phyloP scores from a whole-genome alignment of 2,888 invertebrate genomes.

The Eupithecia tripunctaria region DNA sequence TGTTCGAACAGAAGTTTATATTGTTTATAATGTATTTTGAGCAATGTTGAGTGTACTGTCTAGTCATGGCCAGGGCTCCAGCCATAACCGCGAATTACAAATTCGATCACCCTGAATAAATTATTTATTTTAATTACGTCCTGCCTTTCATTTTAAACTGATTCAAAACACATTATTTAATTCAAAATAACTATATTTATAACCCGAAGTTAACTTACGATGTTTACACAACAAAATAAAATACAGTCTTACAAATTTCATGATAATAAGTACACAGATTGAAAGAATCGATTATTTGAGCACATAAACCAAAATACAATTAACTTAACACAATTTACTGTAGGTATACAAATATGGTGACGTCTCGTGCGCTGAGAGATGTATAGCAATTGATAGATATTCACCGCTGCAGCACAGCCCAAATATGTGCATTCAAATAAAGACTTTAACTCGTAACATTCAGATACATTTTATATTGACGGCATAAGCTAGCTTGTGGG shows the following conservation, averaged over 20 bases:
- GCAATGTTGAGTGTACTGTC: slow-evolving; percentile 82
- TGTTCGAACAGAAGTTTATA: slow-evolving; percentile 79
- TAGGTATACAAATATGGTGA: slow-evolving; percentile 60
- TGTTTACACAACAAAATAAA: slow-evolving; percentile 81
- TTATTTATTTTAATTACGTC: slow-evolving; percentile 80
- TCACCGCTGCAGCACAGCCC: too few species aligned
- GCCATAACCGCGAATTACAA: slow-evolving; percentile 70
- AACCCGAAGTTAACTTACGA: slow-evolving; percentile 80
- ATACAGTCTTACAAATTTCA: slow-evolving; percentile 84
- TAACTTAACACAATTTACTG: slow-evolving; percentile 77
- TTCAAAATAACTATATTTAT: slow-evolving; percentile 76
- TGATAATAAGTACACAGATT: slow-evolving; percentile 81
- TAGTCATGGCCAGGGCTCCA: slow-evolving; percentile 83
- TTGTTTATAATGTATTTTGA: slow-evolving; percentile 78
- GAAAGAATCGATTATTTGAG: slow-evolving; percentile 48
- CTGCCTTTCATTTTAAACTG: neutral
- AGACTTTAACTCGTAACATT: too few species aligned
- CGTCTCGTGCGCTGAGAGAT: slow-evolving; percentile 53
- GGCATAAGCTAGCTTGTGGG: too few species aligned
- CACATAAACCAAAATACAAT: slow-evolving; percentile 63
- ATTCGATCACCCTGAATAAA: slow-evolving; percentile 79
- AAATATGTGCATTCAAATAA: too few species aligned
- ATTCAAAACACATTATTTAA: slow-evolving; percentile 32
- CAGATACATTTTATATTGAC: too few species aligned
- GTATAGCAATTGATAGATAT: slow-evolving; percentile 27